A percentile compares a stretch with the other conserved stretches of the same genome.
phyloP scores from a whole-genome alignment of 2,888 invertebrate genomes.

The Polydrusus cervinus region DNA sequence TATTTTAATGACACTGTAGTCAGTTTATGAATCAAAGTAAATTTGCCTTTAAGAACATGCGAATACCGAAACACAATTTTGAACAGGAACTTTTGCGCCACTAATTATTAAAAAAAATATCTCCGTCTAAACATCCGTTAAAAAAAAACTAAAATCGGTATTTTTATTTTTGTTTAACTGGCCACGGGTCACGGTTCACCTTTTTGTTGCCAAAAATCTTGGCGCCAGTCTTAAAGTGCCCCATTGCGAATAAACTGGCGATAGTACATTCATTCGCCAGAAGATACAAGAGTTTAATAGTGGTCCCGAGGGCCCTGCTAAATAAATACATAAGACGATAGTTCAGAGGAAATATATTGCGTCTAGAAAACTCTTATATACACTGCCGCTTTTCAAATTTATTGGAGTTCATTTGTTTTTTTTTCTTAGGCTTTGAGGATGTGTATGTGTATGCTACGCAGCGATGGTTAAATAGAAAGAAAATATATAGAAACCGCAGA shows the following conservation, averaged over 20 bases:
- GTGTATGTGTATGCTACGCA: neutral
- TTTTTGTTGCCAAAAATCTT: constrained; percentile 44
- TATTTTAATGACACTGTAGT: no score
- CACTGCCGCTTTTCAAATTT: constrained; percentile 43
- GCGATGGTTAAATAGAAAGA: no score
- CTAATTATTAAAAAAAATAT: no score
- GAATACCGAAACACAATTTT: no score
- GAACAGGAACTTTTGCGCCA: no score
- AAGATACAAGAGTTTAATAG: constrained; percentile 56
- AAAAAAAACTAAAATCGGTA: neutral
- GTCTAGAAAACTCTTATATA: constrained; percentile 38
- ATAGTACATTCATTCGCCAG: constrained; percentile 53
- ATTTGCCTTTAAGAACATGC: no score
- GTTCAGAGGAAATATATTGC: constrained; percentile 51
- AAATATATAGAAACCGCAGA: no score
- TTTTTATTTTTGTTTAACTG: constrained; percentile 16
- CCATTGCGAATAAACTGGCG: constrained; percentile 53
- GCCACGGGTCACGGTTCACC: constrained; percentile 17
- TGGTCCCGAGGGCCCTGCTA: constrained; percentile 55
- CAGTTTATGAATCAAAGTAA: no score
- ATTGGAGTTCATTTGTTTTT: constrained; percentile 13
- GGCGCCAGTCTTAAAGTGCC: constrained; percentile 54
- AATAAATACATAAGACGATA: constrained; percentile 54
- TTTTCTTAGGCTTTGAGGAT: neutral
- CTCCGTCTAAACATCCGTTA: neutral